Evolutionary conservation across 1,140 invertebrate species (phyloP), one percentile per base, ranked within the genome.

Genomic region (Heliothis subflexa): DNA sequence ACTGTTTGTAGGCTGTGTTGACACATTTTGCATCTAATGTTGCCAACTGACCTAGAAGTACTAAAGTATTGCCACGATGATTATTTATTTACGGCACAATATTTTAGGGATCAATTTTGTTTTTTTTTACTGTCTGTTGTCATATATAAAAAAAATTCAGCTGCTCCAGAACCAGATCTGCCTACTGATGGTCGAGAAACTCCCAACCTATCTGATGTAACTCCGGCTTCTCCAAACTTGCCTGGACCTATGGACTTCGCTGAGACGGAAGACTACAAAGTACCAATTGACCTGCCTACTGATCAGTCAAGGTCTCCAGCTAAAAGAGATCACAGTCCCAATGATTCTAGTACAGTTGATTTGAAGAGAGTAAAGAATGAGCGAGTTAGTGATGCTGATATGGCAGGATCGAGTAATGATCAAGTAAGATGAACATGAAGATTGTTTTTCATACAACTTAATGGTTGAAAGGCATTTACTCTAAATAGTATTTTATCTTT

Each of bases 311-410:
- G 10, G 9, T 28, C 57, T 66, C 40, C 78, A 28, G 40, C n/a
- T n/a, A 85, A 87, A 79, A 75, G 85, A 4, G 68, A 52, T n/a
- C 76, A 81, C 21, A 83, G 81, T 73, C 13, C 52, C 47, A 72
- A 70, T 13, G 78, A 80, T 21, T 9, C 59, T 3, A 66, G 33
- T 62, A 21, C 21, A 40, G n/a, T n/a, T 57, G 81, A 83, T 21
- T 79, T 78, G 2, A 86, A 86, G 33, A 86, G 83, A 68, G 76
- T 85, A 5, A 81, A 86, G 66, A 80, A 55, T 40, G 83, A 87
- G 71, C 78, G 71, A 33, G 62, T 12, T 40, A 49, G 78, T 11
- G 33, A 66, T 13, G 61, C 62, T 40, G 72, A 50, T 64, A 18
- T 25, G 0, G 40, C 28, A 25, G 82, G 80, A 54, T 72, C 84